phyloP scores from a whole-genome alignment of 1,140 invertebrate genomes.

The Tenebrio molitor region DNA sequence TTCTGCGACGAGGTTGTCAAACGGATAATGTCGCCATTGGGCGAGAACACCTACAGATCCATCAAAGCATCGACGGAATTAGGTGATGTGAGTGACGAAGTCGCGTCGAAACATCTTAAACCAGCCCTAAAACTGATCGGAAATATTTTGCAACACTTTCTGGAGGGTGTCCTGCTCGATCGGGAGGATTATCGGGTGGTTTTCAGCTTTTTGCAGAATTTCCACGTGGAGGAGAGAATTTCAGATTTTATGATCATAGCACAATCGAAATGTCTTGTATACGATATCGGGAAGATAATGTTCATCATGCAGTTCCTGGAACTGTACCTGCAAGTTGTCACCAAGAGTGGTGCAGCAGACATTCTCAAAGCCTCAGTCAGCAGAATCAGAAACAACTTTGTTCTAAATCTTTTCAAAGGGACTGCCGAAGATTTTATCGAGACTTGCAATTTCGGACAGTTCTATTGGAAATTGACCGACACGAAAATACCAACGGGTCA shows the following conservation, averaged over 20 bases:
- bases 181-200: slow-evolving; percentile 51
- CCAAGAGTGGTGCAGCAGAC: neutral
- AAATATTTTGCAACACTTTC: slow-evolving; percentile 63
- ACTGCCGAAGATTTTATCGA: slow-evolving; percentile 38
- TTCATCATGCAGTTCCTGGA: slow-evolving; percentile 47
- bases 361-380: neutral
- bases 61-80: neutral
- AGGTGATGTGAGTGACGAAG: slow-evolving; percentile 68
- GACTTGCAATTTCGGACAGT: slow-evolving; percentile 38
- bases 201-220: slow-evolving; percentile 28
- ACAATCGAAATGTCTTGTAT: slow-evolving; percentile 50
- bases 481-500: neutral
- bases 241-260: slow-evolving; percentile 49
- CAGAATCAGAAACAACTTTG: neutral
- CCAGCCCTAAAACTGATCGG: slow-evolving; percentile 69
- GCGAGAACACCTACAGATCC: slow-evolving; percentile 23
- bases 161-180: slow-evolving; percentile 49
- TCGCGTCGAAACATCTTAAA: slow-evolving; percentile 69
- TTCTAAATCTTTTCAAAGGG: neutral
- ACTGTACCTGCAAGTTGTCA: slow-evolving; percentile 1
- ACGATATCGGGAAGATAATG: slow-evolving; percentile 52
- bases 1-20: slow-evolving; percentile 47
- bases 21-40: slow-evolving; percentile 45
- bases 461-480: slow-evolving; percentile 55
- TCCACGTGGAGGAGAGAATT: slow-evolving; percentile 47